Conservation (phyloP, 2,113 vertebrate species). For the Acrocephalus kingi region DNA sequence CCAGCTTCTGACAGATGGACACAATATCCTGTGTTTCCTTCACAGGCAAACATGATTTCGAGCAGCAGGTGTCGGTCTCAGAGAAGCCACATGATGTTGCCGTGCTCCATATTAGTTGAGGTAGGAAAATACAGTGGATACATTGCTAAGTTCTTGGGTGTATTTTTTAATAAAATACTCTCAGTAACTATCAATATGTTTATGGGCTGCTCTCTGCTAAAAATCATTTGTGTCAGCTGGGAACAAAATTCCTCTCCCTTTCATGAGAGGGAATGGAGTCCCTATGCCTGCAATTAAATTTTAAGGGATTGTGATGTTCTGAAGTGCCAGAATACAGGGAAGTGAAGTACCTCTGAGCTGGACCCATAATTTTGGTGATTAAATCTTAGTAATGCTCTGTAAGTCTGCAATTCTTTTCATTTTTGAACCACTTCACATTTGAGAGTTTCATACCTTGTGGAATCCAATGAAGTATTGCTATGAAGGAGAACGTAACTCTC, state of each 20-base stretch:
- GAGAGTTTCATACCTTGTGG: background rate
- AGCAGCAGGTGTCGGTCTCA: background rate
- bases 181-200: background rate
- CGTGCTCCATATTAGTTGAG: slow-evolving; percentile 77
- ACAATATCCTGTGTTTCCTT: background rate
- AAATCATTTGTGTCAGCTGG: background rate
- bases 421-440: background rate
- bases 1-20: background rate
- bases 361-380: background rate
- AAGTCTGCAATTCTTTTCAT: background rate
- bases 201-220: background rate
- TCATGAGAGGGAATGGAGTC: background rate
- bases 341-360: background rate
- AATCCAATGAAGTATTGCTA: background rate
- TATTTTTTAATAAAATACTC: background rate
- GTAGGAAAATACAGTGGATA: slow-evolving; percentile 66
- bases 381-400: background rate
- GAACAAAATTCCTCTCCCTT: background rate
- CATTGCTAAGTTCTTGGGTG: background rate
- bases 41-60: slow-evolving; percentile 63
- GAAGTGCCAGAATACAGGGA: background rate
- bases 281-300: background rate
- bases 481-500: background rate
- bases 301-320: background rate
- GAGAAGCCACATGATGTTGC: slow-evolving; percentile 46